These are phyloP conservation scores for Stegostoma tigrinum DNA, from an alignment of 2,113 vertebrate genomes.

Conservation along the genomic window DNA sequence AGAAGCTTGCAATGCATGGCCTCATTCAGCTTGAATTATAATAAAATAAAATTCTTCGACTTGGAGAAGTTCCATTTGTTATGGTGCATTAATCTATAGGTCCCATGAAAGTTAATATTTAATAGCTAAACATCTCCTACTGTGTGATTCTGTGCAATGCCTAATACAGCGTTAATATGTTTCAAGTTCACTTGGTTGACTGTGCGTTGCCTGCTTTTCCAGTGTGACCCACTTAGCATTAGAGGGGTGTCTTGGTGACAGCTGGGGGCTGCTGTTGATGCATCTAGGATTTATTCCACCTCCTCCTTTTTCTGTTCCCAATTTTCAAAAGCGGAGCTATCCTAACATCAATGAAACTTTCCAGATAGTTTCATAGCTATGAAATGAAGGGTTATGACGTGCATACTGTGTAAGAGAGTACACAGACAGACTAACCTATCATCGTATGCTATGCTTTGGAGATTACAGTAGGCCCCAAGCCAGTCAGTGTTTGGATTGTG, in stretches of 20 bases:
- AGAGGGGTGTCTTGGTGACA: too few species aligned
- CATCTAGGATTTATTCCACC: not conserved
- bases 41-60: not conserved
- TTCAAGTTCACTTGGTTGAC: not conserved
- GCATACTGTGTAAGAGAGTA: not conserved
- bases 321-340: not conserved
- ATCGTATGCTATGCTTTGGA: not conserved
- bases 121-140: not conserved
- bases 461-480: not conserved
- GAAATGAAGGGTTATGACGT: not conserved
- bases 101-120: not conserved
- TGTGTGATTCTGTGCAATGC: not conserved
- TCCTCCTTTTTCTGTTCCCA: not conserved
- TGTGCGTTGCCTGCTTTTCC: not conserved
- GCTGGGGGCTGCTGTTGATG: not conserved
- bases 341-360: not conserved
- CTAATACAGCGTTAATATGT: not conserved
- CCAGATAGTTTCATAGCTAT: not conserved
- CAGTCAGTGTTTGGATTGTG: not conserved
- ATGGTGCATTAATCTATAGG: not conserved
- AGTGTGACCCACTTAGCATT: not conserved
- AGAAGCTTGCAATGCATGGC: not conserved
- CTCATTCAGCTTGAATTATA: not conserved
- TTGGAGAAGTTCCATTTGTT: not conserved
- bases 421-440: not conserved